These are phyloP conservation scores for Andrena bicolor DNA, from an alignment of 2,888 invertebrate genomes.

Conservation along the genomic window DNA sequence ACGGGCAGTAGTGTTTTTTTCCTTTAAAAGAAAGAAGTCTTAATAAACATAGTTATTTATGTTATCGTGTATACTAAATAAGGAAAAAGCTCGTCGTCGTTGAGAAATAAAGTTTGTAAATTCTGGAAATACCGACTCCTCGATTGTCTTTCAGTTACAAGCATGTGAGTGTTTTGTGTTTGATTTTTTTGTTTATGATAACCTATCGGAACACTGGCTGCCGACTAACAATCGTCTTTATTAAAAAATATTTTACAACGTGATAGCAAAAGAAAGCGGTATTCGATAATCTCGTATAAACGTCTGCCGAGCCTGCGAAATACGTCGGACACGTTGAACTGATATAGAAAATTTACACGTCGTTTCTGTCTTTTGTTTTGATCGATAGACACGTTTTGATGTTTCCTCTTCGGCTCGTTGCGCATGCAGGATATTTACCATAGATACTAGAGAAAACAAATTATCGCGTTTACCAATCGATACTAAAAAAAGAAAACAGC, in stretches of 20 bases:
- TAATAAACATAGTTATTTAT: slow-evolving; percentile 34
- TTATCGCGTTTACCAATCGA: slow-evolving; percentile 26
- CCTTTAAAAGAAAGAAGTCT: slow-evolving; percentile 9
- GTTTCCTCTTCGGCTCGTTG: slow-evolving; percentile 29
- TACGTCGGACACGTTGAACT: slow-evolving; percentile 13
- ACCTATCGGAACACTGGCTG: slow-evolving; percentile 31
- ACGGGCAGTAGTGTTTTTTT: neutral
- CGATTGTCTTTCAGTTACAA: slow-evolving; percentile 37
- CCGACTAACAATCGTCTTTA: slow-evolving; percentile 75
- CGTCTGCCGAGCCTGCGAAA: slow-evolving; percentile 11
- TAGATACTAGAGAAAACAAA: slow-evolving; percentile 63
- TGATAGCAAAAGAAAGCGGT: slow-evolving; percentile 72
- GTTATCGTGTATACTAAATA: slow-evolving; percentile 42
- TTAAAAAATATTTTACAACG: slow-evolving; percentile 81
- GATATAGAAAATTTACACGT: slow-evolving; percentile 36
- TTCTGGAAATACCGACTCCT: slow-evolving; percentile 28
- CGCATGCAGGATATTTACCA: slow-evolving; percentile 47
- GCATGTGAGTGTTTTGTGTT: slow-evolving; percentile 58
- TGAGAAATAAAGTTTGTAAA: slow-evolving; percentile 50
- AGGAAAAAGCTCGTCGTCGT: slow-evolving; percentile 42
- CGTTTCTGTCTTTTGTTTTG: slow-evolving; percentile 50
- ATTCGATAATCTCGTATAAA: slow-evolving; percentile 34
- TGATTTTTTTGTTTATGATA: slow-evolving; percentile 40
- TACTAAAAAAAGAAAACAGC: slow-evolving; percentile 13
- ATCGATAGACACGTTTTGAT: slow-evolving; percentile 44